Base-by-base conservation (phyloP, 1,140 invertebrate species). In the Rhyacophila brunnea region DNA sequence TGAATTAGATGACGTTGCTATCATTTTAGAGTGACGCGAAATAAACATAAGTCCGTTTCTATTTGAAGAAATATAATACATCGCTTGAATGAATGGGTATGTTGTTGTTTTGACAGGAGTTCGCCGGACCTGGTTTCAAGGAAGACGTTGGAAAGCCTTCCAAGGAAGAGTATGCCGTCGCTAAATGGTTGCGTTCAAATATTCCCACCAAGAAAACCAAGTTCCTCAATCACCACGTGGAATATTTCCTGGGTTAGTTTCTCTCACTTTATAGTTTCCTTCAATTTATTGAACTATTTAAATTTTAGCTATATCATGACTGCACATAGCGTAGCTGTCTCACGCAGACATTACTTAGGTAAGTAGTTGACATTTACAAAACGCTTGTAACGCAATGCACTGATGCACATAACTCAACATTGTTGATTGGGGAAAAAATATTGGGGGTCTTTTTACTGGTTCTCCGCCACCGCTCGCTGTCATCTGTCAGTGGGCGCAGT, bases 121-220 rank as follows among this genome's bases (percentile, higher is more conserved):
- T 78, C 58, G 70, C 75, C 34, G 23, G 23, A 28, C 47, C 49
- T 7, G 53, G 75, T 67, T 77, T 80, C 64, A 69, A 75, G 57
- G 70, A 85, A 71, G 69, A 80, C 57, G 69, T 78, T 56, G 87
- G 87, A 54, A 91, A 93, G 73, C 89, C 92, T 1, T 84, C 87
- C 1, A 97, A 96, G 77, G 89, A 95, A 44, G 93, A 98, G 74
- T 96, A 95, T 77, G 83, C 86, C 0, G 83, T 98, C 17, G 95
- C 94, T 0, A 96, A 95, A 75, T 98, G 93, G 89, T 78, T 99
- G 42, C 88, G 91, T 45, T 90, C 91, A 60, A 95, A 96, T 79
- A 87, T 95, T 11, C 93, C 92, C 11, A 90, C 87, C 6, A 97
- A 97, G 75, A 94, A 94, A 71, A 96, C 94, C 0, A 98, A 95